phyloP scores from a whole-genome alignment of 1,140 invertebrate species.

The Conus ventricosus region DNA sequence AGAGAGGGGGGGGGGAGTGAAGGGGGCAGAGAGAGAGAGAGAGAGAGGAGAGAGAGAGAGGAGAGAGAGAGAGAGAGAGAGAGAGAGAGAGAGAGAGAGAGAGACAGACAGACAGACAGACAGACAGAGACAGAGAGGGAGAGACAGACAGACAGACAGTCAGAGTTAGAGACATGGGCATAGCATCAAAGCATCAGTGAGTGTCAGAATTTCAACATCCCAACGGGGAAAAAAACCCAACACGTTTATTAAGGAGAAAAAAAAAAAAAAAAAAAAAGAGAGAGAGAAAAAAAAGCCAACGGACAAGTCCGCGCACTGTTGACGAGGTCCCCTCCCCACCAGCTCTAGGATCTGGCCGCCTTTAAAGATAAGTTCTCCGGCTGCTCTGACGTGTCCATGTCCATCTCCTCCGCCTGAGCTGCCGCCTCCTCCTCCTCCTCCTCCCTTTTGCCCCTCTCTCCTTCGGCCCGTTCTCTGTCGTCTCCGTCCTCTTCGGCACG shows the following conservation, averaged over 20 bases:
- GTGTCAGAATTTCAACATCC: background rate
- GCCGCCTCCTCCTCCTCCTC: background rate
- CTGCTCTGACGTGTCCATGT: conserved; percentile 18
- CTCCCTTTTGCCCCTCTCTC: background rate
- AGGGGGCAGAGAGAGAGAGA: background rate
- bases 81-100: conserved; percentile 8
- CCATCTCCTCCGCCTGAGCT: background rate
- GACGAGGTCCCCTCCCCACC: background rate
- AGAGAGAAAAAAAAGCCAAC: background rate
- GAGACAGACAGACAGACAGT: background rate
- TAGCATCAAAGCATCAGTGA: background rate
- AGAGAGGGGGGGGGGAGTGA: background rate
- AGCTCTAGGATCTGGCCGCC: background rate
- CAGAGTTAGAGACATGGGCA: background rate
- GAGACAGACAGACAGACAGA: background rate
- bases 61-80: conserved; percentile 10
- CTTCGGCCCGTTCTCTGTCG: background rate
- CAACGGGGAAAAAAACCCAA: too few relatives aligned
- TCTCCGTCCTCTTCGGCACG: background rate
- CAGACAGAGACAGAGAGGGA: background rate
- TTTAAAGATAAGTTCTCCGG: conserved; percentile 11
- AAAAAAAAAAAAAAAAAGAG: background rate
- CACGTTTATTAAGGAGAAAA: background rate
- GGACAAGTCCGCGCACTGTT: background rate
- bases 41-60: background rate